Conservation (phyloP, 2,888 invertebrate genomes). For the Asteroscopus sphinx region DNA sequence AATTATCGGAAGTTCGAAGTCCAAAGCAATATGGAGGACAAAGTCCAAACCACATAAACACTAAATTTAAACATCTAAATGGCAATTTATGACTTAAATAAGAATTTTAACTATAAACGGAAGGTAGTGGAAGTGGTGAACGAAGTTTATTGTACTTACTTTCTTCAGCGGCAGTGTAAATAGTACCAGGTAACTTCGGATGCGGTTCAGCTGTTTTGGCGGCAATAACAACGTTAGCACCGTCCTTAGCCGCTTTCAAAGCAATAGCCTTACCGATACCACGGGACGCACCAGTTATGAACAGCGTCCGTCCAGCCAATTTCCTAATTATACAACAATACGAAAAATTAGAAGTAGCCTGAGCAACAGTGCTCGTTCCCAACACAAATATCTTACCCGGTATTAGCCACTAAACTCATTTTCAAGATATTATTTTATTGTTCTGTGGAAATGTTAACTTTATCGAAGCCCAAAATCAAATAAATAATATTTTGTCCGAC, state of each 20-base stretch:
- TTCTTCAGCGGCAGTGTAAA: slow-evolving; percentile 97
- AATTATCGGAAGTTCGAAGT: slow-evolving; percentile 38
- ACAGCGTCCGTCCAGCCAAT: slow-evolving; percentile 96
- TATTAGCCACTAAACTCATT: slow-evolving; percentile 88
- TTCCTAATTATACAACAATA: slow-evolving; percentile 74
- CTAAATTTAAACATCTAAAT: slow-evolving; percentile 25
- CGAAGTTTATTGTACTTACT: slow-evolving; percentile 86
- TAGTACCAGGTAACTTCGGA: slow-evolving; percentile 97
- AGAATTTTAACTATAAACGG: not conserved
- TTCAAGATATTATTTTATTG: slow-evolving; percentile 49
- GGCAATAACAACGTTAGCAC: slow-evolving; percentile 97
- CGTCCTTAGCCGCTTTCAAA: slow-evolving; percentile 97
- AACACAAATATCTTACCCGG: slow-evolving; percentile 76
- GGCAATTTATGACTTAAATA: slow-evolving; percentile 42
- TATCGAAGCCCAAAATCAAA: slow-evolving; percentile 16
- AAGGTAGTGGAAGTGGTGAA: not conserved
- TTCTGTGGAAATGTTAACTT: slow-evolving; percentile 13
- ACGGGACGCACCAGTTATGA: slow-evolving; percentile 98
- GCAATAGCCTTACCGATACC: slow-evolving; percentile 99
- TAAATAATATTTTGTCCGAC: slow-evolving; percentile 18
- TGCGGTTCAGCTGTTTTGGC: slow-evolving; percentile 97
- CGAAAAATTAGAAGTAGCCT: slow-evolving; percentile 50
- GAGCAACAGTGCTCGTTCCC: slow-evolving; percentile 16
- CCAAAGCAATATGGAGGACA: slow-evolving; percentile 61
- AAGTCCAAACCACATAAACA: slow-evolving; percentile 69